Percentiles rank a stretch among this genome's conserved stretches.
phyloP scores from a whole-genome alignment of 2,113 vertebrate species.

The Tichodroma muraria region DNA sequence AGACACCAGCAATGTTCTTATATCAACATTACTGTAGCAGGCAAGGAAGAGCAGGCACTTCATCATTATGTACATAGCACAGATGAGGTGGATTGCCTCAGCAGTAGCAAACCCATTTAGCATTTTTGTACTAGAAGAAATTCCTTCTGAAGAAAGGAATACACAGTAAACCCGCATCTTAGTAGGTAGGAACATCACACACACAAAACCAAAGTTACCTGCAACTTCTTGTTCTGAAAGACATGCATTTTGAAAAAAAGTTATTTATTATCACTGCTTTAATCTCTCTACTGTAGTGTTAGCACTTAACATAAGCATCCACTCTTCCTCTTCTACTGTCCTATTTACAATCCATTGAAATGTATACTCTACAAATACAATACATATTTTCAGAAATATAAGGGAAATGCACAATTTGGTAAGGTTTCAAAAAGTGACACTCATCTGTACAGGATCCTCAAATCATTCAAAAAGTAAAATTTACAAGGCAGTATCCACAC shows the following conservation, averaged over 20 bases:
- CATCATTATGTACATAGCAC: neutral
- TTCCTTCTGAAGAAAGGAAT: neutral
- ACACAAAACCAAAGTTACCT: neutral
- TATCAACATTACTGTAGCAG: neutral
- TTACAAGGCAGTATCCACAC: constrained; percentile 66
- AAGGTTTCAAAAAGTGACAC: constrained; percentile 52
- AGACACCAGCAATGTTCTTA: neutral
- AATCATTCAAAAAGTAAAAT: constrained; percentile 52
- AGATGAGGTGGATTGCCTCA: accelerated
- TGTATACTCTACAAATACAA: constrained; percentile 74
- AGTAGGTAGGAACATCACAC: neutral
- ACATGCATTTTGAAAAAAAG: constrained; percentile 17
- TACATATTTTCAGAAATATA: constrained; percentile 67
- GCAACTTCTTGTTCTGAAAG: neutral
- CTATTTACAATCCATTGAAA: constrained; percentile 70
- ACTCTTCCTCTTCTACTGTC: constrained; percentile 64
- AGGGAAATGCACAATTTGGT: constrained; percentile 51
- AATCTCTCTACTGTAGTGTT: constrained; percentile 74
- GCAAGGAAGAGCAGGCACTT: neutral
- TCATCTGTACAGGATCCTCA: constrained; percentile 64
- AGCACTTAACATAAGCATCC: constrained; percentile 68
- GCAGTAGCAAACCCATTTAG: neutral
- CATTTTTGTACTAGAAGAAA: neutral
- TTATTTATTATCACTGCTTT: constrained; percentile 71
- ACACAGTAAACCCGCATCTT: neutral